Base-by-base conservation (phyloP, 1,140 invertebrate species). In the Apocrypta bakeri region DNA sequence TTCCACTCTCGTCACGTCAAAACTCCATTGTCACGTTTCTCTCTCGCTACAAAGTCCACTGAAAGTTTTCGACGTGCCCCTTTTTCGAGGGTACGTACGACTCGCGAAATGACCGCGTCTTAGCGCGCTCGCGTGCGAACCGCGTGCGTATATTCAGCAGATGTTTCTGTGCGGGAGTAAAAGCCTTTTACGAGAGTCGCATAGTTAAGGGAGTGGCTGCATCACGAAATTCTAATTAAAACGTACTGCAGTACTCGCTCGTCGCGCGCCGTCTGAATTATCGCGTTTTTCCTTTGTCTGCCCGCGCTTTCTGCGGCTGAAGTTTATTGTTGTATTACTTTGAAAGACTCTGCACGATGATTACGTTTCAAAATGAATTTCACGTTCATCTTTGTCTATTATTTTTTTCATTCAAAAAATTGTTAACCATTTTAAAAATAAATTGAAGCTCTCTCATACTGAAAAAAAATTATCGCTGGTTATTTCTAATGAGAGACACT, bases 201-300 rank as follows among this genome's bases (percentile, higher is more conserved):
- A 42, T 71, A 24, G 63, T 81, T 81, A 74, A 33, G 71, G 6
- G 61, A 31, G 40, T 29, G 7, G 42, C 73, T 71, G 81, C 40
- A 82, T 71, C 77, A 82, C 64, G 68, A 77, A 61, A 77, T 37
- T 82, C 63, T 82, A 82, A 82, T 82, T 82, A 82, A 76, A 82
- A 82, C 33, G 66, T 61, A 77, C 29, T 76, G 29, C 24, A 31
- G 3, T n/a, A 14, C 40, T 9, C 66, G 40, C 21, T 33, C 48
- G 0, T n/a, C n/a, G 29, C 25, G 40, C 64, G 64, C n/a, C 27
- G 9, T 1, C 48, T 63, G 25, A 72, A 69, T 61, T 72, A 63
- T 72, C 1, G 24, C 25, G 12, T 79, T 72, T 79, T 72, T 37
- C 24, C 33, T 71, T 25, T n/a, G 1, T 37, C 33, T 9, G 33